Evolutionary conservation across 2,113 vertebrate genomes (phyloP), one percentile per base, ranked within the genome.

Genomic region (Brienomyrus longianalis): DNA sequence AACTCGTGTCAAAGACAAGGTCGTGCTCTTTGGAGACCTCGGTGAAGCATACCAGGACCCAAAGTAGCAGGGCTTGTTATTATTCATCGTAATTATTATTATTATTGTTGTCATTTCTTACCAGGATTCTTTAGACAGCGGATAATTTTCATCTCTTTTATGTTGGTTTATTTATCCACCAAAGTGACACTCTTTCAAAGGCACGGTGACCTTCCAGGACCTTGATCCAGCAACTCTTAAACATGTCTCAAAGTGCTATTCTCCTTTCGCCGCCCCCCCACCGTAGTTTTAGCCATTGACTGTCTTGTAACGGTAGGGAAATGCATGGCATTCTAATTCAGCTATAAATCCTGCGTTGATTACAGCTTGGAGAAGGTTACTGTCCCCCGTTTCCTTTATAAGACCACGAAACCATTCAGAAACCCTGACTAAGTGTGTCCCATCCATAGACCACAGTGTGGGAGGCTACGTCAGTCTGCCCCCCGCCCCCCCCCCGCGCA

Each of bases 1-100:
- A 77, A 43, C 35, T 80, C 31, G 0, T 15, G 15, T 43, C 74
- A 43, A 9, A 43, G 9, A 39, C 21, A 3, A 11, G 3, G 6
- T 17, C 3, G 1, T 48, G 17, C 21, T 83, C 45, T 43, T 23
- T 11, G 35, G 9, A 45, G 83, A 23, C 45, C 45, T 48, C 7
- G 8, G 47, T 8, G 19, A 84, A n/a, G 21, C 39, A n/a, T 0
- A 21, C 43, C 43, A 43, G 43, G 39, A 83, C 39, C 43, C 9
- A 8, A 47, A 19, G 35, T 23, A 84, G 83, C 27, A 19, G 31
- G 17, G 23, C 43, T 23, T 13, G 10, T 48, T 27, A 84, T 84
- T 83, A 83, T 35, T 80, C 35, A 80, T n/a, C 5, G 10, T 84
- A 48, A 84, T 84, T 84, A 84, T 84, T 84, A 84, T 84, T 84